Base-by-base conservation (phyloP, 2,113 vertebrate species). In the Butorides virescens region DNA sequence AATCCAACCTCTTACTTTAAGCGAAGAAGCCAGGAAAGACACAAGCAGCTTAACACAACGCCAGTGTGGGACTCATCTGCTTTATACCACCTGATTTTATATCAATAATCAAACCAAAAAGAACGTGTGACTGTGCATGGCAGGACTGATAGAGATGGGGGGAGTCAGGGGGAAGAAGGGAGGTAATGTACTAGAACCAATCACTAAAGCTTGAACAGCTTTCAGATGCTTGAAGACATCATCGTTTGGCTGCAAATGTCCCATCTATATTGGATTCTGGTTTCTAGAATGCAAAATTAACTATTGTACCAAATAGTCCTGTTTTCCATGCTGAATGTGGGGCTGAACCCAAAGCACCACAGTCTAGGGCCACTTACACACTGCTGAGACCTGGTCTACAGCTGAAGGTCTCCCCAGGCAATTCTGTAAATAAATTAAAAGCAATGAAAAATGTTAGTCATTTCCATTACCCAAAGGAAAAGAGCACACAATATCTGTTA, bases 241-340 rank as follows among this genome's bases (percentile, higher is more conserved):
- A 27, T 10, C 29, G 11, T 25, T 76, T 55, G 10, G 7, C 46
- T 68, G 11, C 5, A 73, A 22, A 63, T n/a, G 15, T 56, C 42
- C 13, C 8, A 3, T 59, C 70, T 66, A 19, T 23, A 21, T 9
- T 39, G 20, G 19, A 81, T 44, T 66, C 47, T 23, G n/a, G 3
- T 59, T 84, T 88, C 46, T 47, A 53, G 58, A 75, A 75, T 2
- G 3, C 6, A 52, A 42, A 46, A 53, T 68, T 26, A 85, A 56
- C 32, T 4, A 3, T 1, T 46, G 7, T 26, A 19, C 7, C 9
- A 19, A 70, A 36, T 1, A 13, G 17, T 27, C 30, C 25, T 12
- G 2, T 42, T 74, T 36, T 21, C 27, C 21, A 53, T 3, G 6
- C 3, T 62, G 62, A 27, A 46, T 55, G 7, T 42, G 23, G 61